phyloP scores from a whole-genome alignment of 2,888 invertebrate species.

The Strigamia maritima region DNA sequence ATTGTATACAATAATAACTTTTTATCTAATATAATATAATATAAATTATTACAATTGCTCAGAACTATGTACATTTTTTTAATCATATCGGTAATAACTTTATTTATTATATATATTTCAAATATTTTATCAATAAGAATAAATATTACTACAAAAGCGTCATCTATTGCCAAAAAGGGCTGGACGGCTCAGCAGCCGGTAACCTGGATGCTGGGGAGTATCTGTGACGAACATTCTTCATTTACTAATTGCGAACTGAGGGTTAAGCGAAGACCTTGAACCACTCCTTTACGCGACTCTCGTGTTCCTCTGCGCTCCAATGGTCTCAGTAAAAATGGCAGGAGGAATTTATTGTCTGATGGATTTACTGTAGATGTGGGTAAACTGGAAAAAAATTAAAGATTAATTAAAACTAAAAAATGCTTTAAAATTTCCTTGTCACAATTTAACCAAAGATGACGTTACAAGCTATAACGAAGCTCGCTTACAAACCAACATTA shows the following conservation, averaged over 20 bases:
- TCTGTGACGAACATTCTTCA: constrained; percentile 34
- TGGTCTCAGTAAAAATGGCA: background rate
- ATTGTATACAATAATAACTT: background rate
- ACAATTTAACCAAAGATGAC: background rate
- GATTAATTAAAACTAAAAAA: background rate
- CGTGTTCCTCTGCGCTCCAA: background rate
- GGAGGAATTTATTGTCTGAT: constrained; percentile 17
- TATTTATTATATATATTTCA: background rate
- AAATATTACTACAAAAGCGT: background rate
- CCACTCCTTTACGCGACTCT: constrained; percentile 40
- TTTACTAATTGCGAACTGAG: constrained; percentile 40
- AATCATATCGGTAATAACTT: background rate
- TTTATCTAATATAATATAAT: no score
- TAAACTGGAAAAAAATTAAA: constrained; percentile 11
- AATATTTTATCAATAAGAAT: background rate
- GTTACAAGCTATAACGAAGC: background rate
- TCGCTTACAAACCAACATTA: background rate
- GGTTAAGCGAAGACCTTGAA: constrained; percentile 40
- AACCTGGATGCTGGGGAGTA: constrained; percentile 28
- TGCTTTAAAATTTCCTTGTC: background rate
- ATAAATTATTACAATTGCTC: background rate
- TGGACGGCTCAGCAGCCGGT: constrained; percentile 19
- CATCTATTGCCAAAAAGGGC: constrained; percentile 15
- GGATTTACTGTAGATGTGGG: constrained; percentile 18
- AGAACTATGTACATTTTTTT: background rate